Evolutionary conservation across 2,888 invertebrate species (phyloP), one percentile per base, ranked within the genome.

Genomic region (Conops quadrifasciatus): DNA sequence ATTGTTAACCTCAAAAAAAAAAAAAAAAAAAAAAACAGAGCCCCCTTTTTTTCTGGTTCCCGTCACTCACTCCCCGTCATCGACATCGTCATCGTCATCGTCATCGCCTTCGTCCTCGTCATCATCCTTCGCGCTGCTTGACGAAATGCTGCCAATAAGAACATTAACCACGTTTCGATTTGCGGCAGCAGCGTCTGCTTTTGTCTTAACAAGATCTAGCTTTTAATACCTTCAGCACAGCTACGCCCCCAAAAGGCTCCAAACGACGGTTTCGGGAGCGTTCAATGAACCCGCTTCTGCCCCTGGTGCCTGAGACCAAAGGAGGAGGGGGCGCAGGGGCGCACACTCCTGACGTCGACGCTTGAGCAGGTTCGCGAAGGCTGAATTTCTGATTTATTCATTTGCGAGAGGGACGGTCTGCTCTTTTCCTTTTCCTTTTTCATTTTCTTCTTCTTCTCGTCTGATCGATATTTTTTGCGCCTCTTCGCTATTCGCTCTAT

Each of bases 1-100:
- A 64, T 43, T n/a, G 62, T 19, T 28, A 49, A 59, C 45, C 65
- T 28, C 78, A 78, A 80, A 71, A 74, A n/a, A n/a, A n/a, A n/a
- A n/a, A n/a, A n/a, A n/a, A n/a, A n/a, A n/a, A n/a, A n/a, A n/a
- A n/a, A n/a, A n/a, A n/a, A n/a, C n/a, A n/a, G 63, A 65, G 67
- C 7, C 24, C 49, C 71, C 28, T 76, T 70, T 71, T 36, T 36
- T 36, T 36, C 9, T 9, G 36, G 36, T 36, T 36, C 9, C 36
- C 4, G 36, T 9, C 36, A 36, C 36, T 36, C 9, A 9, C 9
- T 36, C 36, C 36, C 72, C 71, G 76, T 67, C 75, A 72, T 74
- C 67, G 63, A 68, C 63, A 63, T 58, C 76, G 4, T 36, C 73
- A 68, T 73, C 74, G 70, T n/a, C n/a, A n/a, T n/a, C n/a, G n/a